Conservation (phyloP, 1,140 invertebrate genomes). For the Chlorops oryzae region DNA sequence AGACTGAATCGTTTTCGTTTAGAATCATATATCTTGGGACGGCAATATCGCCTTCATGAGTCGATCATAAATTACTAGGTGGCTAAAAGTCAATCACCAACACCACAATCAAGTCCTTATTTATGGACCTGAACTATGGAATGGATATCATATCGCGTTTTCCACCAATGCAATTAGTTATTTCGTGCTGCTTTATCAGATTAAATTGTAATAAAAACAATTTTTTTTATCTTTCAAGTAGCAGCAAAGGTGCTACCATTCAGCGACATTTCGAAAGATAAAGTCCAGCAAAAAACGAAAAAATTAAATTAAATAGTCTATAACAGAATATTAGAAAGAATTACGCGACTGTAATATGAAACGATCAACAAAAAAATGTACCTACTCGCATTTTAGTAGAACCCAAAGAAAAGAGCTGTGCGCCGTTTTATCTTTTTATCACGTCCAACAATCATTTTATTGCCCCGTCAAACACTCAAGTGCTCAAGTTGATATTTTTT, state of each 20-base stretch:
- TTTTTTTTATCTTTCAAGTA: conserved; percentile 48
- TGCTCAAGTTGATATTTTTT: no score
- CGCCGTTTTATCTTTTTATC: conserved; percentile 46
- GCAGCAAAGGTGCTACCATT: conserved; percentile 44
- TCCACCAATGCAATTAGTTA: conserved; percentile 4
- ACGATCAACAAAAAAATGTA: conserved; percentile 2
- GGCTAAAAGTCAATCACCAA: no score
- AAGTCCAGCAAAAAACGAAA: conserved; percentile 27
- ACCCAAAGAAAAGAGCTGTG: conserved; percentile 3
- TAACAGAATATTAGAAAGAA: no score
- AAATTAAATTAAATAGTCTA: no score
- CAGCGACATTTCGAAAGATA: conserved; percentile 11
- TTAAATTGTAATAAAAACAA: conserved; percentile 46
- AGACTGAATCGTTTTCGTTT: no score
- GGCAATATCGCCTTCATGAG: no score
- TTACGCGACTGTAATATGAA: neutral
- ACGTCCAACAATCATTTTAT: conserved; percentile 44
- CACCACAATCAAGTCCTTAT: no score
- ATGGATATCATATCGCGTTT: conserved; percentile 19
- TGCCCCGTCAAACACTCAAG: no score
- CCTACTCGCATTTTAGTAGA: no score
- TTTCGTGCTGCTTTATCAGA: conserved; percentile 39
- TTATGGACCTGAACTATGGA: conserved; percentile 10
- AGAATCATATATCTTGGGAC: no score
- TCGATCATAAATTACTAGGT: no score